A percentile compares a stretch with the other conserved stretches of the same genome.
These are phyloP conservation scores for Lepas anatifera DNA, from an alignment of 2,888 invertebrate genomes.

Conservation along the genomic window DNA sequence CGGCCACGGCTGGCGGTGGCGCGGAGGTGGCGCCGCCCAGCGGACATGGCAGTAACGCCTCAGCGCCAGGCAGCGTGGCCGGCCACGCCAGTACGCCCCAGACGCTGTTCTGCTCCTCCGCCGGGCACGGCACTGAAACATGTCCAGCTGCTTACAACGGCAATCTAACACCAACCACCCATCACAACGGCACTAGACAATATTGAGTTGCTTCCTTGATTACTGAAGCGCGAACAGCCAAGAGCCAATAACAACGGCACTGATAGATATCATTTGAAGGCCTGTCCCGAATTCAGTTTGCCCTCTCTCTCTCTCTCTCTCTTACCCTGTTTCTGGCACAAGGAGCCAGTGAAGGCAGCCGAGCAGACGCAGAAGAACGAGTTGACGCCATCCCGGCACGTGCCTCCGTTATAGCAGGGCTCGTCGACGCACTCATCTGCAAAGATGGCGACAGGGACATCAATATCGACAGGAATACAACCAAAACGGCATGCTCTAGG, in stretches of 20 bases:
- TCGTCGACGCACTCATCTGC: slow-evolving; percentile 71
- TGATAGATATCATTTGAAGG: too few species aligned
- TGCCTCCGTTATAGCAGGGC: slow-evolving; percentile 81
- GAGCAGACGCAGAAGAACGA: slow-evolving; percentile 84
- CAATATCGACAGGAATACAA: too few species aligned
- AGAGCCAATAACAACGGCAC: too few species aligned
- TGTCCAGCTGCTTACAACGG: too few species aligned
- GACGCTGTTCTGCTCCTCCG: not conserved
- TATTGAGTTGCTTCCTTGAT: too few species aligned
- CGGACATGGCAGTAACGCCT: not conserved
- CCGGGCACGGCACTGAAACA: not conserved
- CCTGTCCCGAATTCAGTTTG: too few species aligned
- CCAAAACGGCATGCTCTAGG: too few species aligned
- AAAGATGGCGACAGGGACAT: not conserved
- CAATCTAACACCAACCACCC: too few species aligned
- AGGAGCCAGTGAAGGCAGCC: slow-evolving; percentile 78
- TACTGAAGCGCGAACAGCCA: too few species aligned
- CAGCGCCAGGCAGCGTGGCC: not conserved
- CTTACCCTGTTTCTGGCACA: slow-evolving; percentile 50
- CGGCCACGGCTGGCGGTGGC: not conserved
- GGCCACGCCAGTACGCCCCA: not conserved
- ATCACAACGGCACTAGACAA: too few species aligned
- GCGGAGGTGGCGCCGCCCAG: not conserved
- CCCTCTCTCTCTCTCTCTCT: too few species aligned
- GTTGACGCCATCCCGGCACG: slow-evolving; percentile 74